These are phyloP conservation scores for Onychomys leucogaster DNA, from an alignment of 2,797 vertebrate genomes.

Conservation along the genomic window DNA sequence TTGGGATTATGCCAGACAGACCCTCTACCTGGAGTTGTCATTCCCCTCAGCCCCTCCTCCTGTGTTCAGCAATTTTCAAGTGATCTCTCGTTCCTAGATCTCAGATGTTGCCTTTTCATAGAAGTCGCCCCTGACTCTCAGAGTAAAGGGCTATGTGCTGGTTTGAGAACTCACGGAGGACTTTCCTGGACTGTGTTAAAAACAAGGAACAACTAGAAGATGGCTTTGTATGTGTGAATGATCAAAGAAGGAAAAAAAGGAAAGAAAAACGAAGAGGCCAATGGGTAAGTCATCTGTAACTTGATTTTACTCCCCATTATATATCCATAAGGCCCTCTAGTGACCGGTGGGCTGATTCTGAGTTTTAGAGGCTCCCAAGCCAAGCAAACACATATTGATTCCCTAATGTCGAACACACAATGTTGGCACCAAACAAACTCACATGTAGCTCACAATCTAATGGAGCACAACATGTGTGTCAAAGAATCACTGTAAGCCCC, in stretches of 20 bases:
- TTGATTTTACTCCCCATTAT: background rate
- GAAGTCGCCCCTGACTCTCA: background rate
- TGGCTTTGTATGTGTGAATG: background rate
- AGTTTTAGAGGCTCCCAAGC: background rate
- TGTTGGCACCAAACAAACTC: background rate
- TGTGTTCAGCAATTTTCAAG: background rate
- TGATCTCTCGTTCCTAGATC: background rate
- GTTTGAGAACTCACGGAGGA: background rate
- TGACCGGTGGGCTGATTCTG: conserved; percentile 36
- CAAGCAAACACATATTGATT: background rate
- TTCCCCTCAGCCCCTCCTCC: background rate
- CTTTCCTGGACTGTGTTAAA: background rate
- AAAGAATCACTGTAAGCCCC: background rate
- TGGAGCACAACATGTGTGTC: background rate
- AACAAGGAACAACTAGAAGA: background rate
- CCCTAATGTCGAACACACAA: background rate
- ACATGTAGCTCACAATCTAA: background rate
- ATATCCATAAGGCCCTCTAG: conserved; percentile 68
- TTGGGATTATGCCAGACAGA: background rate
- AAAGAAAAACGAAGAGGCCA: too few species aligned
- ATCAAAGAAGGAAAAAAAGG: background rate
- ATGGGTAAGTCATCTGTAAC: background rate
- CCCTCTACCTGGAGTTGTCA: background rate
- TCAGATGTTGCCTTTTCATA: background rate
- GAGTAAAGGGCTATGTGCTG: background rate